Conservation (phyloP, 2,113 vertebrate genomes). For the Misgurnus mizolepis region DNA sequence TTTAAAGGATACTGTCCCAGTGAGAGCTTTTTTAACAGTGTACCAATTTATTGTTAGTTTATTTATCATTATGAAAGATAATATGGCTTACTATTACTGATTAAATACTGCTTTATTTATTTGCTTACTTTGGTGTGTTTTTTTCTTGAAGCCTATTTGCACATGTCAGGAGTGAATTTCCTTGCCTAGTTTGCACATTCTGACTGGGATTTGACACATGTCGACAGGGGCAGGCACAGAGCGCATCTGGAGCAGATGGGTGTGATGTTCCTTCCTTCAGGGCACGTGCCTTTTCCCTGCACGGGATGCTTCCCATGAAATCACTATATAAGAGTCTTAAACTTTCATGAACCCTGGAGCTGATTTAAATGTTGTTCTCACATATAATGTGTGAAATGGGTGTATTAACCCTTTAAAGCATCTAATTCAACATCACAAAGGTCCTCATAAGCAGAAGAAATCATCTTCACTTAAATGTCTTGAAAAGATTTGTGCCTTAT, state of each 20-base stretch:
- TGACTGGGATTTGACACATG: conserved; percentile 1
- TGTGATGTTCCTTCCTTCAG: conserved; percentile 16
- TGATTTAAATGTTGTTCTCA: not conserved
- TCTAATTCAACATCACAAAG: not conserved
- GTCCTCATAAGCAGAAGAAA: not conserved
- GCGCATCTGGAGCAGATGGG: conserved; percentile 24
- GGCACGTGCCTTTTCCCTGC: not conserved
- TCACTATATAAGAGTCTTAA: conserved; percentile 11
- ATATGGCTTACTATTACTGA: too few relatives aligned
- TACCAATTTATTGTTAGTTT: too few relatives aligned
- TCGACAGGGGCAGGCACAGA: not conserved
- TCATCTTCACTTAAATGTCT: conserved; percentile 1
- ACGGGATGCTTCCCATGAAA: conserved; percentile 11
- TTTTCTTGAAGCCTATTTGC: not conserved
- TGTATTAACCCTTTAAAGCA: not conserved
- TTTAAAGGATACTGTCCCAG: too few relatives aligned
- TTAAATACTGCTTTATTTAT: not conserved
- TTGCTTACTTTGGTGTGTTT: not conserved
- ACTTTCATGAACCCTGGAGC: conserved; percentile 20
- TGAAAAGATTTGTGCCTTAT: conserved; percentile 10
- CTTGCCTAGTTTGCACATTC: not conserved
- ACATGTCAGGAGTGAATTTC: not conserved
- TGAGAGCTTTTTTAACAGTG: too few relatives aligned
- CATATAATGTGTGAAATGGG: not conserved
- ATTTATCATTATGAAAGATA: too few relatives aligned